Conservation (phyloP, 2,888 invertebrate genomes). For the Erannis defoliaria region DNA sequence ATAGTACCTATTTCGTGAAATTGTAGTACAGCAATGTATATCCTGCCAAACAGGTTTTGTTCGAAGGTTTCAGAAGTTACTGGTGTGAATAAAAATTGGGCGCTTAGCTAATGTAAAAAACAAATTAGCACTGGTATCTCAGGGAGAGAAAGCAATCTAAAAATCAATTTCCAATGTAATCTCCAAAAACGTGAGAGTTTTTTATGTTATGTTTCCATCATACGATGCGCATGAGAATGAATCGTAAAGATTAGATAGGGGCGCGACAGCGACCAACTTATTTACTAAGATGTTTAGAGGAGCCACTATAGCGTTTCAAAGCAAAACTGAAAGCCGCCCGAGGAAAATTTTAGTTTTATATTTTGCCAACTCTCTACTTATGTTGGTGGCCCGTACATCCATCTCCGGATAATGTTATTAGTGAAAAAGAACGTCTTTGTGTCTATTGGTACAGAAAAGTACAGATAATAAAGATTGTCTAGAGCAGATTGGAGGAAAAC, state of each 20-base stretch:
- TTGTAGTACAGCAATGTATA: too few relatives aligned
- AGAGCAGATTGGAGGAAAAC: constrained; percentile 10
- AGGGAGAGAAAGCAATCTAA: constrained; percentile 24
- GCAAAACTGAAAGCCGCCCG: background rate
- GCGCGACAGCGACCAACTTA: background rate
- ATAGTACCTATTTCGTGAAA: too few relatives aligned
- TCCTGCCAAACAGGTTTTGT: too few relatives aligned
- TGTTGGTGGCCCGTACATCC: constrained; percentile 5
- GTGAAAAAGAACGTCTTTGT: constrained; percentile 9
- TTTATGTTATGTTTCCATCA: constrained; percentile 37
- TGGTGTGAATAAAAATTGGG: background rate
- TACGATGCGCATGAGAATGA: constrained; percentile 23
- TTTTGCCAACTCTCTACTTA: background rate
- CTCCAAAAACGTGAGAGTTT: constrained; percentile 24
- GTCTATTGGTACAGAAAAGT: background rate
- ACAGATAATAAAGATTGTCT: constrained; percentile 20
- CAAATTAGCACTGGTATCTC: constrained; percentile 3
- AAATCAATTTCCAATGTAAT: constrained; percentile 34
- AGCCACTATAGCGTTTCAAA: background rate
- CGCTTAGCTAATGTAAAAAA: background rate
- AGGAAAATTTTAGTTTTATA: background rate
- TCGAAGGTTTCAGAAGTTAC: too few relatives aligned
- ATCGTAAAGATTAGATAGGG: constrained; percentile 33
- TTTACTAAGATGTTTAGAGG: background rate
- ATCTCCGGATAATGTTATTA: constrained; percentile 16